These are phyloP conservation scores for Heliconius melpomene DNA, from an alignment of 1,140 invertebrate species.

Conservation along the genomic window DNA sequence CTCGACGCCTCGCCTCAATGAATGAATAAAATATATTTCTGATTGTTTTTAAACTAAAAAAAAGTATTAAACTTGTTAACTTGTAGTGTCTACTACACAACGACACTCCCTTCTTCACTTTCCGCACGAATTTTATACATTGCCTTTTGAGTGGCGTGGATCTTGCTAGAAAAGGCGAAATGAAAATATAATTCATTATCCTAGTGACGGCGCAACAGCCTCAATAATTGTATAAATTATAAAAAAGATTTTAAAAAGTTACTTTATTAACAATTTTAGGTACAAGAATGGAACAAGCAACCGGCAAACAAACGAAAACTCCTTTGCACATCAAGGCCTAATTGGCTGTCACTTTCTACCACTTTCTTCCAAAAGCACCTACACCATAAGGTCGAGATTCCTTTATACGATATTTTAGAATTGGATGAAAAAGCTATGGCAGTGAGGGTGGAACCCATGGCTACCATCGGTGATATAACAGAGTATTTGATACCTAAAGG, in stretches of 20 bases:
- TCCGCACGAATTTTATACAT: no score
- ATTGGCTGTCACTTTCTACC: conserved; percentile 86
- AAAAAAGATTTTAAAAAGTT: neutral
- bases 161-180: no score
- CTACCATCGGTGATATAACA: conserved; percentile 91
- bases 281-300: conserved; percentile 83
- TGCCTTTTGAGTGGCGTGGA: no score
- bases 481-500: conserved; percentile 87
- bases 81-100: no score
- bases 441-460: conserved; percentile 89
- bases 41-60: no score
- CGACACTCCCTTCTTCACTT: no score
- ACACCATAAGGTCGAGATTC: conserved; percentile 83
- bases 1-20: no score
- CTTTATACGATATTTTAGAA: conserved; percentile 87
- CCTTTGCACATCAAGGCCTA: conserved; percentile 85
- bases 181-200: no score
- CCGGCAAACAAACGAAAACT: conserved; percentile 78
- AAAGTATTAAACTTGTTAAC: no score
- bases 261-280: conserved; percentile 55
- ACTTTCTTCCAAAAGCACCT: conserved; percentile 85
- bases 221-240: no score
- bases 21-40: no score
- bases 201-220: no score
- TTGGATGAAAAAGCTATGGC: conserved; percentile 84